A percentile compares a stretch with the other conserved stretches of the same genome.
Evolutionary conservation across 2,797 vertebrate species (phyloP).

Genomic region (Selene dorsalis): DNA sequence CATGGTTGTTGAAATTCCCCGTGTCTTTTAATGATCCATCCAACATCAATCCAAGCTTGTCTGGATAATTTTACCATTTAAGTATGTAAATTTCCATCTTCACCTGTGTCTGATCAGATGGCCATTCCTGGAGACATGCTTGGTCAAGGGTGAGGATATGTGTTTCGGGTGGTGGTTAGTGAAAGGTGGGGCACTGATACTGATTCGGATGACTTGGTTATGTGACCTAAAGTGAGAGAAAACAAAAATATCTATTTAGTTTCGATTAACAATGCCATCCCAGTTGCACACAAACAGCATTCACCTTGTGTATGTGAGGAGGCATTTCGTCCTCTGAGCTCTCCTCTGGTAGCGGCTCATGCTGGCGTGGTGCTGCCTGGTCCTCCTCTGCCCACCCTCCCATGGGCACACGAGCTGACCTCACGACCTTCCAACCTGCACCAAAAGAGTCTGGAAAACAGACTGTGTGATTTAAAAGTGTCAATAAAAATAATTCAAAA

Average conservation of each 20-base stretch:
- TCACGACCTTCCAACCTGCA: slow-evolving; percentile 81
- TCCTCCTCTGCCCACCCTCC: slow-evolving; percentile 96
- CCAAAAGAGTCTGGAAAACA: slow-evolving; percentile 70
- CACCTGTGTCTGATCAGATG: slow-evolving; percentile 11
- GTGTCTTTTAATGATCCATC: slow-evolving; percentile 20
- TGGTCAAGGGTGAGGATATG: slow-evolving; percentile 10
- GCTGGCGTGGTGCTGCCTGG: slow-evolving; percentile 84
- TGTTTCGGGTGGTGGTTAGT: slow-evolving; percentile 6
- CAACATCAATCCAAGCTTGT: slow-evolving; percentile 6
- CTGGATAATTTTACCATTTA: slow-evolving; percentile 26
- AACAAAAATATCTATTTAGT: slow-evolving; percentile 1
- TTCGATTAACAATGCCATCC: neutral
- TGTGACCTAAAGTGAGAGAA: slow-evolving; percentile 75
- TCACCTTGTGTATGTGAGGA: slow-evolving; percentile 94
- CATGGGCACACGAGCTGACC: slow-evolving; percentile 91
- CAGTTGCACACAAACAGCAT: slow-evolving; percentile 5
- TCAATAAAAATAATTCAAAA: neutral
- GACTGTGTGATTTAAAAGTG: neutral
- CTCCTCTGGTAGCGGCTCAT: slow-evolving; percentile 93
- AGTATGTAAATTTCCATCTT: slow-evolving; percentile 30
- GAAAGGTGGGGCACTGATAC: slow-evolving; percentile 15
- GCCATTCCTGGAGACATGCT: slow-evolving; percentile 29
- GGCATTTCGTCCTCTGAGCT: slow-evolving; percentile 95
- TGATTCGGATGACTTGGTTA: slow-evolving; percentile 66
- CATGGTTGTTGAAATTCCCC: neutral